Evolutionary conservation across 2,888 invertebrate species (phyloP), one percentile per base, ranked within the genome.

Genomic region (Papilio gigon): DNA sequence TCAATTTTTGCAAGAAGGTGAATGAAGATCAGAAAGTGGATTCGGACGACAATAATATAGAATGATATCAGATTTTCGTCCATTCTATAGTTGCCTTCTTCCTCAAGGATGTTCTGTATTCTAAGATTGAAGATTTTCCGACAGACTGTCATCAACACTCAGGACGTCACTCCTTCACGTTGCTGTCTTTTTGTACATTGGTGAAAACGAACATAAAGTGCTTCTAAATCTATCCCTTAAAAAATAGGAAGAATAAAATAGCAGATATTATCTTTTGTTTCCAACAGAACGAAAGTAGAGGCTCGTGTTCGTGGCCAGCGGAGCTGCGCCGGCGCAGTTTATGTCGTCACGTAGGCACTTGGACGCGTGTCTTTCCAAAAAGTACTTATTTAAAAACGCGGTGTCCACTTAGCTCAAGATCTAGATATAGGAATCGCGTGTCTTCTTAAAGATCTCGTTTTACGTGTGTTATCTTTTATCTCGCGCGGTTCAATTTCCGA

Each of bases 381-480:
- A 88, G 80, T 84, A 84, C 84, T 84, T 82, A 85, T 85, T 83
- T 77, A 78, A 82, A 85, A 86, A 85, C 78, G 77, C 79, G 77
- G 73, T 77, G 78, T 75, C 77, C 80, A 79, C 83, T 83, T 80
- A 77, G 79, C 80, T 78, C 81, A 81, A 83, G 84, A 89, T 88
- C 88, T 88, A 86, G 84, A 86, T 84, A 84, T 84, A 79, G 81
- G 82, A 82, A 82, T 85, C 80, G 82, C 83, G 86, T 86, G 89
- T 64, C 58, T 56, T 33, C 50, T 27, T 63, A 63, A 67, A 67
- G 63, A 56, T 62, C 67, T 68, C 87, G 89, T 88, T 86, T 82
- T 80, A 79, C 76, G 75, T 56, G 50, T 61, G 60, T 71, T 71
- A 63, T 68, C 67, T 68, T 33, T 25, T 42, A 68, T 63, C 67